A percentile compares a stretch with the other conserved stretches of the same genome.
Conservation (phyloP, 2,113 vertebrate genomes). For the Sylvia atricapilla region DNA sequence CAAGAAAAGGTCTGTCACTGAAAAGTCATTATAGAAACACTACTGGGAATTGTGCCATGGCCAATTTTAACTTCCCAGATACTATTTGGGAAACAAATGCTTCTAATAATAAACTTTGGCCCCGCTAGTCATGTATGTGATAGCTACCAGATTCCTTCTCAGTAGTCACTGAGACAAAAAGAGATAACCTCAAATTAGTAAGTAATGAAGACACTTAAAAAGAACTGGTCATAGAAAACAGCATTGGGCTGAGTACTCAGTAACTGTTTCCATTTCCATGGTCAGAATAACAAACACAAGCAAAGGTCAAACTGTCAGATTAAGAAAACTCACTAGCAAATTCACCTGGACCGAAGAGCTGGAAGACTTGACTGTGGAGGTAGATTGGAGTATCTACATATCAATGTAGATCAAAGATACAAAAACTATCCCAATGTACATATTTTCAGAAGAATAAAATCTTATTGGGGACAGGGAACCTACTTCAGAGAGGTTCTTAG, state of each 20-base stretch:
- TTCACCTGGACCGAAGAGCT: neutral
- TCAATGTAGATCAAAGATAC: neutral
- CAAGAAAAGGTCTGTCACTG: neutral
- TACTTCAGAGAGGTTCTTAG: neutral
- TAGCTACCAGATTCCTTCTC: neutral
- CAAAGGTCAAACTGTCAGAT: neutral
- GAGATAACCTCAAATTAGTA: neutral
- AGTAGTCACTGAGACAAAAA: neutral
- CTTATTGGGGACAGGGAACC: accelerated
- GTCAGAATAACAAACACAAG: neutral
- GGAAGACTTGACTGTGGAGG: neutral
- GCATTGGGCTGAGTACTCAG: neutral
- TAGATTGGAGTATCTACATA: neutral
- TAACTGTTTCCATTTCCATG: neutral
- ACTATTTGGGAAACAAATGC: slow-evolving; percentile 13
- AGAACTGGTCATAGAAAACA: neutral
- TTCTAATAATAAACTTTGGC: slow-evolving; percentile 29
- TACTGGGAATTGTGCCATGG: slow-evolving; percentile 15
- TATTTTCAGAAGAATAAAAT: neutral
- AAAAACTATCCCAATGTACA: neutral
- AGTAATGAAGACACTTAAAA: neutral
- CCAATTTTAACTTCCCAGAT: neutral
- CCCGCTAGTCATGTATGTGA: neutral
- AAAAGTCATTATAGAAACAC: slow-evolving; percentile 13
- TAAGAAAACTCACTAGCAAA: neutral